A percentile compares a stretch with the other conserved stretches of the same genome.
phyloP scores from a whole-genome alignment of 1,140 invertebrate species.

The Brachionus paranguensis region DNA sequence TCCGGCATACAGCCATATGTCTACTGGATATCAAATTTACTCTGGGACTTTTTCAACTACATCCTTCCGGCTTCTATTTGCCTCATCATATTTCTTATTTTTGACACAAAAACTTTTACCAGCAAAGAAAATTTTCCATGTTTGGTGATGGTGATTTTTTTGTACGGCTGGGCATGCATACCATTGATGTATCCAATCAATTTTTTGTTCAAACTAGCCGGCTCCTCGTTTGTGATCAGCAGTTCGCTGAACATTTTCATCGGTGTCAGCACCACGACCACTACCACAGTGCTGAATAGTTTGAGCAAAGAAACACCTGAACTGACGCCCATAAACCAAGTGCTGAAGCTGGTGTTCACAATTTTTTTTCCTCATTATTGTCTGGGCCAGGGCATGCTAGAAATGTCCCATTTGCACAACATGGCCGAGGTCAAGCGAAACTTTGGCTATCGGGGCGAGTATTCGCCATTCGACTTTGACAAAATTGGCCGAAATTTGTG shows the following conservation, averaged over 20 bases:
- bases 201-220: slow-evolving; percentile 60
- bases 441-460: neutral
- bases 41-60: slow-evolving; percentile 46
- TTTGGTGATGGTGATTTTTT: slow-evolving; percentile 40
- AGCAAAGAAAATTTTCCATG: slow-evolving; percentile 55
- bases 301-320: slow-evolving; percentile 7
- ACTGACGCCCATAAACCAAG: slow-evolving; percentile 46
- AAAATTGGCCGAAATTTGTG: slow-evolving; percentile 62
- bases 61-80: neutral
- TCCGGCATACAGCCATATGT: slow-evolving; percentile 47
- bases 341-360: slow-evolving; percentile 64
- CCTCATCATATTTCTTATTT: slow-evolving; percentile 53
- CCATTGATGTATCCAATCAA: slow-evolving; percentile 58
- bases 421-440: slow-evolving; percentile 8
- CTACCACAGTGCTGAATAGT: slow-evolving; percentile 56
- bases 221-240: slow-evolving; percentile 64
- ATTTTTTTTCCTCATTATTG: slow-evolving; percentile 66
- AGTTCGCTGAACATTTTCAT: slow-evolving; percentile 62
- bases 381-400: slow-evolving; percentile 62
- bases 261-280: slow-evolving; percentile 59
- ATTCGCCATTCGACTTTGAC: slow-evolving; percentile 57
- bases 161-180: slow-evolving; percentile 53
- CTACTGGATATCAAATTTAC: slow-evolving; percentile 49
- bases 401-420: slow-evolving; percentile 49
- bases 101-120: slow-evolving; percentile 43